Evolutionary conservation across 2,113 vertebrate species (phyloP), one percentile per base, ranked within the genome.

Genomic region (Engraulis encrasicolus): DNA sequence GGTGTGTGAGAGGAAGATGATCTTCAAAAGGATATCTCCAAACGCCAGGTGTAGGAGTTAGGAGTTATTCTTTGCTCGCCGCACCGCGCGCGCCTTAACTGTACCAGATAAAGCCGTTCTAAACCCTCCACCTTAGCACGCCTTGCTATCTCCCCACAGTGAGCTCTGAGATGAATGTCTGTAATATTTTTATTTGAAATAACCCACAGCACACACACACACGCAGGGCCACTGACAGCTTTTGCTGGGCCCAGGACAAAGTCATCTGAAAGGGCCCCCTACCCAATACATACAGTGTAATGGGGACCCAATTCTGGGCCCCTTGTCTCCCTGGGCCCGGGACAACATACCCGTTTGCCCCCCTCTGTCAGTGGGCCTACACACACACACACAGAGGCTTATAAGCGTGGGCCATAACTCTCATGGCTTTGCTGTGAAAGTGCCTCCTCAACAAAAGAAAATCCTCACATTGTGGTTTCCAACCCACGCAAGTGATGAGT

Each of bases 1-100:
- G 2, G 78, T 34, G 78, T 81, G 79, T 58, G 50, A 88, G 80
- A 71, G 78, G 79, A 79, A 49, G 81, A 79, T 82, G 83, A 61
- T 61, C 54, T 61, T 61, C n/a, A 61, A 61, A 27, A 23, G 54
- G 54, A 61, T 61, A 31, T 23, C 37, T 78, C 15, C n/a, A 23
- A 61, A 61, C 27, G 27, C 54, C 50, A 17, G 50, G 50, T 19
- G 20, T n/a, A n/a, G n/a, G n/a, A n/a, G n/a, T n/a, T n/a, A n/a
- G n/a, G 14, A 61, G 20, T 61, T 61, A 61, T 61, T 61, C 54
- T 23, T 12, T 61, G 20, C 0, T 23, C 54, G 11, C 54, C 27
- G 54, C 54, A 61, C 54, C n/a, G n/a, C 54, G n/a, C n/a, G n/a
- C n/a, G n/a, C n/a, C n/a, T n/a, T n/a, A n/a, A 61, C 6, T 61